Evolutionary conservation across 2,797 vertebrate genomes (phyloP), one percentile per base, ranked within the genome.

Genomic region (Crocodylus rhombifer): DNA sequence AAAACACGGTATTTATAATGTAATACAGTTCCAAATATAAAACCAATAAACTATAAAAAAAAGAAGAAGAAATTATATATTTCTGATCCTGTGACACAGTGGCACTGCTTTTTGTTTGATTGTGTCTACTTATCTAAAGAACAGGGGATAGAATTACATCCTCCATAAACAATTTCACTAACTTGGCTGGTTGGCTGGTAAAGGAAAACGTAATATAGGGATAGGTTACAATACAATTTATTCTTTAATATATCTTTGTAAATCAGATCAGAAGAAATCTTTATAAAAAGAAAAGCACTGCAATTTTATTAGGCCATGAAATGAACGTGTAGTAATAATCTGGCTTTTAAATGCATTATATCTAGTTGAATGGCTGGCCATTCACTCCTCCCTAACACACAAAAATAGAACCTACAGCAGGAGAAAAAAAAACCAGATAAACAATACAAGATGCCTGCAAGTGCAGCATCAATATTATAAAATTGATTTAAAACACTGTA

Each of bases 241-340:
- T 60, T 61, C 42, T 80, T 82, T 4, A 23, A 80, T 79, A 6
- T 63, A 83, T 6, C 65, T 4, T 80, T 80, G 86, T 61, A 80
- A 91, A 63, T 56, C 36, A 77, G 56, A 75, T 84, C 6, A 89
- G 86, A 91, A 93, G 14, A 95, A 56, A 73, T 73, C 82, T 92
- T 95, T 93, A 92, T 89, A 56, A 93, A 61, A 92, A 91, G 5
- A 85, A 94, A 26, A 64, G 51, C 42, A 83, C 0, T 82, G 20
- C 20, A 87, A 30, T 91, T 95, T 95, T 93, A 89, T 82, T 79
- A 94, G 69, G 33, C 77, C 89, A 86, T 33, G 51, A 95, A 93
- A 89, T 25, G 77, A 92, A 67, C 10, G 4, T 28, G 7, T 14
- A 5, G 21, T 63, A 84, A 13, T 87, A 92, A 94, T 91, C 73